These are phyloP conservation scores for Lamellibrachia satsuma DNA, from an alignment of 2,888 invertebrate species.

Conservation along the genomic window DNA sequence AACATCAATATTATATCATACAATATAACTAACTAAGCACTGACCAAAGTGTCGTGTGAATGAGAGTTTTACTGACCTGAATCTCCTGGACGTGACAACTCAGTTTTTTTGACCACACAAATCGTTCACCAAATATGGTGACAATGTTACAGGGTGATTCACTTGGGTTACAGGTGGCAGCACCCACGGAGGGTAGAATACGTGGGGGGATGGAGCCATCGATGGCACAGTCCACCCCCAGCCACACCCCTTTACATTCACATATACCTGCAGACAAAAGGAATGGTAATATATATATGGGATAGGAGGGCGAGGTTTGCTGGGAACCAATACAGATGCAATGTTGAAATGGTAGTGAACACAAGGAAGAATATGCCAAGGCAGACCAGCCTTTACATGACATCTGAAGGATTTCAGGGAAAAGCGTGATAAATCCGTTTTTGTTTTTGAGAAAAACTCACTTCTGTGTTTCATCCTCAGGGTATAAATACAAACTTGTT, in stretches of 20 bases:
- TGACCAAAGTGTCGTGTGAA: constrained; percentile 24
- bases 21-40: neutral
- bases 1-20: too few species aligned
- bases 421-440: too few species aligned
- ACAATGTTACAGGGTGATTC: constrained; percentile 35
- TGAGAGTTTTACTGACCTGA: constrained; percentile 36
- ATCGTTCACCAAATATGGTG: constrained; percentile 40
- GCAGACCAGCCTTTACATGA: too few species aligned
- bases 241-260: constrained; percentile 28
- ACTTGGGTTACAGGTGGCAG: constrained; percentile 40
- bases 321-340: too few species aligned
- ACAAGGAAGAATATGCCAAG: too few species aligned
- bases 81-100: constrained; percentile 38
- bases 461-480: too few species aligned
- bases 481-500: too few species aligned
- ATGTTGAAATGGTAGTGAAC: too few species aligned
- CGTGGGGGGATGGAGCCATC: constrained; percentile 40
- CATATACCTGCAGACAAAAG: neutral
- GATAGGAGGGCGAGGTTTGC: too few species aligned
- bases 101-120: constrained; percentile 38
- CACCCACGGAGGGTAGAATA: constrained; percentile 31
- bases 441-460: too few species aligned
- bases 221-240: constrained; percentile 49
- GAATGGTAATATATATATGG: neutral
- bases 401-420: too few species aligned